Evolutionary conservation across 2,888 invertebrate species (phyloP), one percentile per base, ranked within the genome.

Genomic region (Machimus atricapillus): DNA sequence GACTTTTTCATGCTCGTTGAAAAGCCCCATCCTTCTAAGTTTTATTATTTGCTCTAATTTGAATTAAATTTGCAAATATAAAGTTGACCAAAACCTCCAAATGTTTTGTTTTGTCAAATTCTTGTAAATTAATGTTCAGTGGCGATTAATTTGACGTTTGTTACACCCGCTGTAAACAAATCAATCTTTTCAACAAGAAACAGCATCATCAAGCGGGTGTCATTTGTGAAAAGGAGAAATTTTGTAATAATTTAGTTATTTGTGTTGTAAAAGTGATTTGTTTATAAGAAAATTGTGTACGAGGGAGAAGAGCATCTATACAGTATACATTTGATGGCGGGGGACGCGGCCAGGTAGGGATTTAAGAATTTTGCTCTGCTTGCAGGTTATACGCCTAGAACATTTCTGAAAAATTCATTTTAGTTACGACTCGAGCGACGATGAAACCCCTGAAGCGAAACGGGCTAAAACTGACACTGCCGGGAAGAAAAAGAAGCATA

Each of bases 401-500:
- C n/a, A 23, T 87, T 58, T 76, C 83, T 43, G 31, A 73, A 83
- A 66, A 37, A 40, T 66, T 83, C 87, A 81, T 87, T 87, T 77
- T 86, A 92, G 91, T 88, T 90, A 89, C 87, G 91, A 90, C 86
- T 91, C 92, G 73, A 91, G 90, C 79, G 66, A 66, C 19, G 90
- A 91, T 86, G 90, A 89, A n/a, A 88, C 89, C 23, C 86, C 88
- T 1, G 91, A 90, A 19, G 90, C 90, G 16, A 91, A 90, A 74
- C 90, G 89, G 40, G 87, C 89, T 46, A 92, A 91, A 81, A 66
- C 88, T 40, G 89, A 90, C 16, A 87, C 89, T 5, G 88, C 90
- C n/a, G 93, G 92, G 89, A 94, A 93, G 89, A 93, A 93, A 89
- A 94, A 94, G 90, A 94, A 94, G 89, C 91, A 91, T 58, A 94